Evolutionary conservation across 2,888 invertebrate genomes (phyloP).

Genomic region (Pammene fasciana): DNA sequence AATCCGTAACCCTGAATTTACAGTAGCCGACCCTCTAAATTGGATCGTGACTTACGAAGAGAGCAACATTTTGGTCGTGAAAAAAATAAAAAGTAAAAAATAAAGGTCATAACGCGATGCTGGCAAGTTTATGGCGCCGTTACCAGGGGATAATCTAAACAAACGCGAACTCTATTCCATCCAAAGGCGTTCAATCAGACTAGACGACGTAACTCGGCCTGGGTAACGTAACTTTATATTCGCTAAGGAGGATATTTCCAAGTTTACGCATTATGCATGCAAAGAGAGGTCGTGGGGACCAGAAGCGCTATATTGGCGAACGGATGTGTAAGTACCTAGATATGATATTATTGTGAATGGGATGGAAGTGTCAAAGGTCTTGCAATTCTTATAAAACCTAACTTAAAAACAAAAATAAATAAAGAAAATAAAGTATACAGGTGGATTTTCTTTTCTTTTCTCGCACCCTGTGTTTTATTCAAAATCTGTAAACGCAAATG

Average conservation of each 20-base stretch:
- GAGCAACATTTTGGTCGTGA: slow-evolving; percentile 23
- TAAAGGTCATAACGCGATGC: slow-evolving; percentile 50
- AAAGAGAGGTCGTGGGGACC: slow-evolving; percentile 64
- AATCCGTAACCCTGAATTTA: slow-evolving; percentile 11
- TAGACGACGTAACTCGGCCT: slow-evolving; percentile 54
- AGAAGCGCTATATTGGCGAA: slow-evolving; percentile 47
- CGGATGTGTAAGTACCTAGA: slow-evolving; percentile 20
- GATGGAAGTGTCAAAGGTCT: slow-evolving; percentile 15
- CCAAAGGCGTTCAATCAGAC: slow-evolving; percentile 65
- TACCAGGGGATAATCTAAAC: slow-evolving; percentile 64
- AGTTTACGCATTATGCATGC: slow-evolving; percentile 70
- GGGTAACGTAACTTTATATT: slow-evolving; percentile 69
- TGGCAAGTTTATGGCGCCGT: slow-evolving; percentile 55
- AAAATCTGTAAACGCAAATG: too few relatives aligned
- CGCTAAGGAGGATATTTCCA: slow-evolving; percentile 64
- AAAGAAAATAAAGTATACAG: too few relatives aligned
- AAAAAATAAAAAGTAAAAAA: slow-evolving; percentile 51
- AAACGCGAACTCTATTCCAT: slow-evolving; percentile 63
- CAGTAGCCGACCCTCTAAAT: slow-evolving; percentile 27
- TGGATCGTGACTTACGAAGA: slow-evolving; percentile 24
- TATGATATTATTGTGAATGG: slow-evolving; percentile 30
- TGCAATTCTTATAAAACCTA: background rate
- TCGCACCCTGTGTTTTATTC: too few relatives aligned
- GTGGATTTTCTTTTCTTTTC: too few relatives aligned
- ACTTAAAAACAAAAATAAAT: too few relatives aligned